phyloP scores from a whole-genome alignment of 64 coral and sea anemone species.

The Trachythela sp. region DNA sequence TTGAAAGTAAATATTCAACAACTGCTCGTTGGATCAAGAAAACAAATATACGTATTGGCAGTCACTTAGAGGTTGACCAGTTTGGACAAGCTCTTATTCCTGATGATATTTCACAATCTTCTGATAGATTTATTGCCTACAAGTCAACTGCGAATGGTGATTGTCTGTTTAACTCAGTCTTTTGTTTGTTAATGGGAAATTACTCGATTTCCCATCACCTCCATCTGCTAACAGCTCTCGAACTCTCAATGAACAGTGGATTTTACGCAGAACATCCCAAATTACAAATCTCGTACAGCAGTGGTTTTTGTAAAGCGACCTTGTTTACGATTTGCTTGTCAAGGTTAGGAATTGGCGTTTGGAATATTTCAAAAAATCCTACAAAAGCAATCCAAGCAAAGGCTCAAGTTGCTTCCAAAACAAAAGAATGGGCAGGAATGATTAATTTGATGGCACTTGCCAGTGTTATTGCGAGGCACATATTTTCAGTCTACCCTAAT shows the following conservation, averaged over 20 bases:
- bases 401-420: not conserved
- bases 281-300: not conserved
- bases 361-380: not conserved
- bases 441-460: conserved; percentile 25
- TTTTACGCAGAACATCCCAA: not conserved
- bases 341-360: not conserved
- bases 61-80: not conserved
- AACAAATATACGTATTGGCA: not conserved
- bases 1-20: not conserved
- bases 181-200: not conserved
- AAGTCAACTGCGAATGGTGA: not conserved
- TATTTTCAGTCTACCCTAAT: conserved; percentile 48
- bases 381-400: not conserved
- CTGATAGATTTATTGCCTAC: not conserved
- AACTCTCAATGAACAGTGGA: not conserved
- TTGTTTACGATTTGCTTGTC: not conserved
- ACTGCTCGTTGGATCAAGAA: not conserved
- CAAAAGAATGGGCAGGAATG: conserved; percentile 36
- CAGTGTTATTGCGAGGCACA: not conserved
- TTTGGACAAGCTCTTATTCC: not conserved
- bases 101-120: not conserved
- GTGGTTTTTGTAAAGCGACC: not conserved
- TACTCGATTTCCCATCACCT: not conserved
- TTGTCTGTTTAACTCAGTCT: not conserved
- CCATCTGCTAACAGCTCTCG: not conserved